A percentile compares a stretch with the other conserved stretches of the same genome.
Evolutionary conservation across 2,888 invertebrate genomes (phyloP).

Genomic region (Nomada lathburiana): DNA sequence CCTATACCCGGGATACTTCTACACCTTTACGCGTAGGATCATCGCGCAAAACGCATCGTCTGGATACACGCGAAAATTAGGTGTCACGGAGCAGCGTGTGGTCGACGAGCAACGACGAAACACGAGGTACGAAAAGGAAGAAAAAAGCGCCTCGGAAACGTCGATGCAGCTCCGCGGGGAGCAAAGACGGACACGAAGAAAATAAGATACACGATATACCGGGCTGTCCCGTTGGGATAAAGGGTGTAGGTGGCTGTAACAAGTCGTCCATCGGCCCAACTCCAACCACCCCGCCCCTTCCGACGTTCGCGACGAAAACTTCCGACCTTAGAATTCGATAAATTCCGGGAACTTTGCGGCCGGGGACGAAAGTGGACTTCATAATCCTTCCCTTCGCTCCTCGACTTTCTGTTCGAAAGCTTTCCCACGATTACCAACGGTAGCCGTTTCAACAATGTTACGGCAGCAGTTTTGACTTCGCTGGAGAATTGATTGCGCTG

Average conservation of each 20-base stretch:
- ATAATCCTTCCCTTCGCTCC: conserved; percentile 8
- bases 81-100: conserved; percentile 60
- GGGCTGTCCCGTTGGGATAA: conserved; percentile 25
- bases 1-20: neutral
- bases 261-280: conserved; percentile 15
- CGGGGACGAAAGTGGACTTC: neutral
- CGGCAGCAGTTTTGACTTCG: neutral
- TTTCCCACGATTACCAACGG: neutral
- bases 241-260: conserved; percentile 33
- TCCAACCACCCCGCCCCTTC: conserved; percentile 18
- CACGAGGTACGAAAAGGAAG: conserved; percentile 29
- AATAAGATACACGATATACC: conserved; percentile 50
- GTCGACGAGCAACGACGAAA: conserved; percentile 51
- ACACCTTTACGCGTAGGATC: conserved; percentile 9
- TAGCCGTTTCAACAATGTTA: neutral
- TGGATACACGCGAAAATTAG: conserved; percentile 58
- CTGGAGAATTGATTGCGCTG: neutral
- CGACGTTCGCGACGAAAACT: conserved; percentile 20
- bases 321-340: conserved; percentile 12
- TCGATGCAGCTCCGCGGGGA: conserved; percentile 56
- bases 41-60: conserved; percentile 11
- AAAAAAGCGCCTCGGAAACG: conserved; percentile 38
- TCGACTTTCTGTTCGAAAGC: neutral
- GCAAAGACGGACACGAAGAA: conserved; percentile 19
- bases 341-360: neutral